phyloP scores from a whole-genome alignment of 1,140 invertebrate species.

The Oedothorax gibbosus region DNA sequence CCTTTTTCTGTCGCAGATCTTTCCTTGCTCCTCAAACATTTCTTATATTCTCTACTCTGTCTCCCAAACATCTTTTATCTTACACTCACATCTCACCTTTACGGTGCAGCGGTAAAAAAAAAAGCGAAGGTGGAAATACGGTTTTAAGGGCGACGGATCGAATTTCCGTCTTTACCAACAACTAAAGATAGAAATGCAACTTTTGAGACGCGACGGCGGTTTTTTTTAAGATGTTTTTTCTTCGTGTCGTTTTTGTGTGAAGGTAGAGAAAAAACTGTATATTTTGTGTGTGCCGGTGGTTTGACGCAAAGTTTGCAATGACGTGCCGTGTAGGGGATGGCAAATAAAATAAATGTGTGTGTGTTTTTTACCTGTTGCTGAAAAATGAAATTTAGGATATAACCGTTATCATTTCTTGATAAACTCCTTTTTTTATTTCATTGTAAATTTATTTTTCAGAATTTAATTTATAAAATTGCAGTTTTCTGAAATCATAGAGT shows the following conservation, averaged over 20 bases:
- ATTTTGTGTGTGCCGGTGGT: conserved; percentile 18
- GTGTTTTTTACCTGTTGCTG: too few relatives aligned
- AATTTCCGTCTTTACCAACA: conserved; percentile 9
- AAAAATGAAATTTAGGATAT: too few relatives aligned
- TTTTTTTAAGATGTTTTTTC: conserved; percentile 23
- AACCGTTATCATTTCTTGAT: too few relatives aligned
- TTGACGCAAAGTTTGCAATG: conserved; percentile 24
- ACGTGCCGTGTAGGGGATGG: background rate
- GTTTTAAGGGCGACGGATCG: conserved; percentile 8
- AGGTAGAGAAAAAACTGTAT: background rate
- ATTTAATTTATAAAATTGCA: too few relatives aligned
- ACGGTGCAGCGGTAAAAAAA: background rate
- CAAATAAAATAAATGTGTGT: too few relatives aligned
- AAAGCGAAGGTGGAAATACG: conserved; percentile 6
- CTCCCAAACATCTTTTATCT: conserved; percentile 12
- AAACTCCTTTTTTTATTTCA: too few relatives aligned
- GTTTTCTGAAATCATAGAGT: too few relatives aligned
- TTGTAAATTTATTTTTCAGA: too few relatives aligned
- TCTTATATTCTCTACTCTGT: background rate
- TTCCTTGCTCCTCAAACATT: too few relatives aligned
- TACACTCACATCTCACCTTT: conserved; percentile 26
- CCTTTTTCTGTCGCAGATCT: too few relatives aligned
- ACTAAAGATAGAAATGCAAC: background rate
- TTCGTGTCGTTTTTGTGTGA: background rate
- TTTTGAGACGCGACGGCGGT: conserved; percentile 6